phyloP scores from a whole-genome alignment of 2,797 vertebrate species.

The Micromesistius poutassou region DNA sequence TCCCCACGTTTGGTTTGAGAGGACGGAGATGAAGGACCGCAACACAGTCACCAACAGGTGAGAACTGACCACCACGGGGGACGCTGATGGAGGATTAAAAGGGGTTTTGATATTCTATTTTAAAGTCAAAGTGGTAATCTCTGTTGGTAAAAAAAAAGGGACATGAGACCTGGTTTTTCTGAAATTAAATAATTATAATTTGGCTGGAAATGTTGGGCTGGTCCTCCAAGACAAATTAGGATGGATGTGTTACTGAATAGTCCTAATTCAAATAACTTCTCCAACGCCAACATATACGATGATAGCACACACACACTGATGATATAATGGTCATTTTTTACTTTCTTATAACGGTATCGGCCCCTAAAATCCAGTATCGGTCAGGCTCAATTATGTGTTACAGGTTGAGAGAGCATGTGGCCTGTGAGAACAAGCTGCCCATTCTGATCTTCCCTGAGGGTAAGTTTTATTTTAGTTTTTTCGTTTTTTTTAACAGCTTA shows the following conservation, averaged over 20 bases:
- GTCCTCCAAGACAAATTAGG: too few relatives aligned
- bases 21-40: conserved; percentile 91
- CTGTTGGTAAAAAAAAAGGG: neutral
- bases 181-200: neutral
- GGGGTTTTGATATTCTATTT: neutral
- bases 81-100: neutral
- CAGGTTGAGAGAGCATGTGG: conserved; percentile 86
- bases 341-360: too few relatives aligned
- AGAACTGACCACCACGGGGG: conserved; percentile 19
- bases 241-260: too few relatives aligned
- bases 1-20: conserved; percentile 96
- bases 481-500: too few relatives aligned
- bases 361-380: too few relatives aligned
- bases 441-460: conserved; percentile 98
- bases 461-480: too few relatives aligned
- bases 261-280: too few relatives aligned
- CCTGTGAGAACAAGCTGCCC: conserved; percentile 86
- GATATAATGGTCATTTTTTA: neutral
- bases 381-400: conserved; percentile 10
- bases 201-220: too few relatives aligned
- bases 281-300: too few relatives aligned
- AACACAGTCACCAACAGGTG: conserved; percentile 89
- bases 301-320: too few relatives aligned
- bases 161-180: neutral
- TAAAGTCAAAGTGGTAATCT: neutral